Conservation (phyloP, 2,888 invertebrate species). For the Drosophila formosana region DNA sequence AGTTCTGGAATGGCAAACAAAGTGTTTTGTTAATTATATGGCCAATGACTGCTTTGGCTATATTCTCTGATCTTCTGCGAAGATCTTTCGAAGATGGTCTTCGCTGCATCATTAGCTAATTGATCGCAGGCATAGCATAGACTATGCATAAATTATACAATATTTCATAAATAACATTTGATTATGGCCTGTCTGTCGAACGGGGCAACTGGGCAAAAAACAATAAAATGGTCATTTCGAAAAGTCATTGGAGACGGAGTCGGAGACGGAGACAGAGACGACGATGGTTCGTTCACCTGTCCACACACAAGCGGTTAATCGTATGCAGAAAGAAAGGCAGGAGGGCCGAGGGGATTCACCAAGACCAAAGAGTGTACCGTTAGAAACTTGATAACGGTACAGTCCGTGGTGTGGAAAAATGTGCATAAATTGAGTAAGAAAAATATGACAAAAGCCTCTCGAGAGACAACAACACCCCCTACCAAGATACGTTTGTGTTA, state of each 20-base stretch:
- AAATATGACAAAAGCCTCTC: slow-evolving; percentile 63
- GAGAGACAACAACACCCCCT: slow-evolving; percentile 36
- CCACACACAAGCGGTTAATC: slow-evolving; percentile 43
- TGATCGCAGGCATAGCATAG: slow-evolving; percentile 35
- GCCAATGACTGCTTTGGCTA: slow-evolving; percentile 26
- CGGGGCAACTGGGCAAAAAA: slow-evolving; percentile 47
- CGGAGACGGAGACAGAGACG: slow-evolving; percentile 12
- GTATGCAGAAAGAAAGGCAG: slow-evolving; percentile 56
- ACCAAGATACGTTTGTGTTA: slow-evolving; percentile 14
- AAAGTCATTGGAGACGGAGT: slow-evolving; percentile 58
- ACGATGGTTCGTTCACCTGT: slow-evolving; percentile 69
- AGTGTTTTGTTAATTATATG: slow-evolving; percentile 46
- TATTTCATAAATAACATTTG: slow-evolving; percentile 69
- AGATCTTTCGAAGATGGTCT: neutral
- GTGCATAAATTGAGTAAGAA: slow-evolving; percentile 56
- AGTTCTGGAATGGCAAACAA: slow-evolving; percentile 27
- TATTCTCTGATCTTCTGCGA: neutral
- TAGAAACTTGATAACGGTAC: slow-evolving; percentile 72
- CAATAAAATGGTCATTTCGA: slow-evolving; percentile 66
- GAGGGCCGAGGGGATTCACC: slow-evolving; percentile 6
- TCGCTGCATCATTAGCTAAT: slow-evolving; percentile 71
- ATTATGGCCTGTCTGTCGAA: slow-evolving; percentile 50
- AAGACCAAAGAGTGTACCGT: slow-evolving; percentile 42
- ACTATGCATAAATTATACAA: slow-evolving; percentile 66
- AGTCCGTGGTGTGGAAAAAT: slow-evolving; percentile 48